These are phyloP conservation scores for Pseudorhombus dupliciocellatus DNA, from an alignment of 2,113 vertebrate species.

Conservation along the genomic window DNA sequence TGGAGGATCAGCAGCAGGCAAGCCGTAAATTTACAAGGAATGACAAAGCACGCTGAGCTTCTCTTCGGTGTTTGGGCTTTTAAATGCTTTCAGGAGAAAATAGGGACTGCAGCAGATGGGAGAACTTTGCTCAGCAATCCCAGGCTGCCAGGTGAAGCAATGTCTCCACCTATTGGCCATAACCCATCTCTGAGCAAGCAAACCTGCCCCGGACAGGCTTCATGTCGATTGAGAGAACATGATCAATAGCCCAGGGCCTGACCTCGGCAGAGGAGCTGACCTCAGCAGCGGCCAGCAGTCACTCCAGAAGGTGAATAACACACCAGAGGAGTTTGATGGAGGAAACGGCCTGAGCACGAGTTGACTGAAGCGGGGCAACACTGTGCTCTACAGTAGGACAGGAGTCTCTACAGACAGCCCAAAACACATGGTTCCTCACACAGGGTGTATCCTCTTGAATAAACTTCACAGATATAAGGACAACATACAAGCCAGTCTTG, in stretches of 20 bases:
- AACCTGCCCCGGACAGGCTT: not conserved
- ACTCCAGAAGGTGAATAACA: not conserved
- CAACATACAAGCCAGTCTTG: too few relatives aligned
- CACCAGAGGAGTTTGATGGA: not conserved
- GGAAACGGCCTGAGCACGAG: not conserved
- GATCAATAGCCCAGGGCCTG: conserved; percentile 4
- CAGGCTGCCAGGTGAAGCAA: not conserved
- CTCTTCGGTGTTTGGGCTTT: not conserved
- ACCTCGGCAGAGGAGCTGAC: conserved; percentile 3
- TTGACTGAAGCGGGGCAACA: conserved; percentile 19
- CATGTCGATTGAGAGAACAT: not conserved
- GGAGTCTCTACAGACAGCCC: too few relatives aligned
- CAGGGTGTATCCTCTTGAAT: too few relatives aligned
- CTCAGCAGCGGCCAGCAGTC: conserved; percentile 14
- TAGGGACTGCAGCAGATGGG: conserved; percentile 2
- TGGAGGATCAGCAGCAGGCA: too few relatives aligned
- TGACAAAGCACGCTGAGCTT: not conserved
- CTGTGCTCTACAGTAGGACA: conserved; percentile 25
- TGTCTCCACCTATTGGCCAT: conserved; percentile 59
- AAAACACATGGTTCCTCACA: too few relatives aligned
- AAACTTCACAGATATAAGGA: too few relatives aligned
- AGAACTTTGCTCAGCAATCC: not conserved
- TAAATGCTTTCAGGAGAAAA: not conserved
- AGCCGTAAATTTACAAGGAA: not conserved
- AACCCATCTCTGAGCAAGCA: not conserved